phyloP scores from a whole-genome alignment of 2,888 invertebrate genomes.

The Hypomecis punctinalis region DNA sequence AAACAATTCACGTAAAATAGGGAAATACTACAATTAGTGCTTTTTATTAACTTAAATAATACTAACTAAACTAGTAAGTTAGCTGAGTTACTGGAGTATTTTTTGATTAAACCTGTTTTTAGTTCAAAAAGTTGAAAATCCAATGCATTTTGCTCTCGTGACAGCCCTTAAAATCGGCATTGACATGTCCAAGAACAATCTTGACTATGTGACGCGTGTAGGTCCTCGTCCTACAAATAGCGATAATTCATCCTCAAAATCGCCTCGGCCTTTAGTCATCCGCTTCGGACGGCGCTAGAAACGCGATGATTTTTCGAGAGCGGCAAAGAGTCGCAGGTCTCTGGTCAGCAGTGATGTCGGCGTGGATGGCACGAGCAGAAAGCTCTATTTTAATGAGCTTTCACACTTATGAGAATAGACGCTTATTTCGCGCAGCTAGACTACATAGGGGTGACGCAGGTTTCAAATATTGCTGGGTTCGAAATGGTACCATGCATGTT shows the following conservation, averaged over 20 bases:
- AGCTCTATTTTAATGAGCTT: slow-evolving; percentile 2
- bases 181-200: not conserved
- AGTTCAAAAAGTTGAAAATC: slow-evolving; percentile 19
- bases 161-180: not conserved
- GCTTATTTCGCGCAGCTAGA: not conserved
- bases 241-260: not conserved
- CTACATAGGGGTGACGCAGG: not conserved
- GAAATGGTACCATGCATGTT: not conserved
- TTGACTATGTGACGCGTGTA: not conserved
- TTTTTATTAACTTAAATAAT: no score
- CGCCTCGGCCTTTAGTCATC: not conserved
- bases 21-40: no score
- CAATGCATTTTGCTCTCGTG: not conserved
- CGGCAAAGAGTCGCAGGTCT: not conserved
- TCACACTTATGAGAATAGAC: not conserved
- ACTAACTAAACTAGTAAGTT: no score
- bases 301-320: not conserved
- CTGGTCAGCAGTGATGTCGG: not conserved
- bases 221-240: not conserved
- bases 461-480: slow-evolving; percentile 3
- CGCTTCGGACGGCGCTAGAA: not conserved
- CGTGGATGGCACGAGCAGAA: slow-evolving; percentile 1
- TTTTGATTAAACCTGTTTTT: no score
- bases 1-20: no score
- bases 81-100: no score